These are phyloP conservation scores for Torymus auratus DNA, from an alignment of 2,888 invertebrate species.

Conservation along the genomic window DNA sequence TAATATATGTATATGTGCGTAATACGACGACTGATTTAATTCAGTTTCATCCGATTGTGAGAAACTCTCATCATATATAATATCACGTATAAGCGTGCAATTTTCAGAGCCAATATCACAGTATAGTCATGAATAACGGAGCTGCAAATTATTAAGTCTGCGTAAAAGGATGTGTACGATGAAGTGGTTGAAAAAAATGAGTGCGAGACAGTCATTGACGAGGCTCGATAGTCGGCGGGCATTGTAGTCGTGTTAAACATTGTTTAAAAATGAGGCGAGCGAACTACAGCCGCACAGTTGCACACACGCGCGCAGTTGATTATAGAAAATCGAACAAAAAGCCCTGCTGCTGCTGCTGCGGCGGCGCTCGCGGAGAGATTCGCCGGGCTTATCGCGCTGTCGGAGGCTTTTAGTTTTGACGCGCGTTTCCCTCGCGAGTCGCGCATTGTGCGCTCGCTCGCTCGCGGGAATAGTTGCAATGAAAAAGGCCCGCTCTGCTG, in stretches of 20 bases:
- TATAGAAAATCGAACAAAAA: slow-evolving; percentile 60
- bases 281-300: too few species aligned
- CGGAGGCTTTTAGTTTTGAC: slow-evolving; percentile 58
- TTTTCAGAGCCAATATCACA: too few species aligned
- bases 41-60: too few species aligned
- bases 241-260: slow-evolving; percentile 49
- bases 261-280: slow-evolving; percentile 55
- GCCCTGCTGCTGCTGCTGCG: not conserved
- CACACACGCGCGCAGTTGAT: slow-evolving; percentile 28
- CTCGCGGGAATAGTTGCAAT: slow-evolving; percentile 39
- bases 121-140: not conserved
- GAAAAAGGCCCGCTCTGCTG: slow-evolving; percentile 36
- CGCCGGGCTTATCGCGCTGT: slow-evolving; percentile 51
- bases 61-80: too few species aligned
- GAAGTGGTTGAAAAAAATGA: not conserved
- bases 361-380: slow-evolving; percentile 25
- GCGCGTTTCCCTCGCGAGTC: slow-evolving; percentile 55
- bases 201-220: slow-evolving; percentile 26
- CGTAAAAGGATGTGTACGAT: not conserved
- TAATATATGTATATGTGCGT: too few species aligned
- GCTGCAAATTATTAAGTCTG: not conserved
- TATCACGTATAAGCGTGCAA: too few species aligned
- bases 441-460: not conserved
- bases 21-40: too few species aligned
- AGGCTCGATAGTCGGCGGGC: slow-evolving; percentile 8